Percentiles rank a stretch among this genome's conserved stretches.
phyloP scores from a whole-genome alignment of 2,797 vertebrate genomes.

The Darevskia mixta region DNA sequence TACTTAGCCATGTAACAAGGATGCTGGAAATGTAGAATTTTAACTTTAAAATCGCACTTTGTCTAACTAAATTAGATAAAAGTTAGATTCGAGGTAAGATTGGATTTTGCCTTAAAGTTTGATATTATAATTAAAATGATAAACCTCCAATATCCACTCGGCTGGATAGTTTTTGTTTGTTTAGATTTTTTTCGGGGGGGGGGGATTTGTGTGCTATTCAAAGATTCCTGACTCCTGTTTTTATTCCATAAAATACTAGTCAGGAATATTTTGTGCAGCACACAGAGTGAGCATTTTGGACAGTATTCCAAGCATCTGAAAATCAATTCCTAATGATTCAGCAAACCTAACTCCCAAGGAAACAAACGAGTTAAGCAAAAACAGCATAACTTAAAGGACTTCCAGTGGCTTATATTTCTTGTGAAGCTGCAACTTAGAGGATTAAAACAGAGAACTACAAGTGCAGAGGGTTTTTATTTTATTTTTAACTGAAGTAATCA shows the following conservation, averaged over 20 bases:
- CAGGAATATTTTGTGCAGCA: neutral
- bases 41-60: neutral
- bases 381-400: neutral
- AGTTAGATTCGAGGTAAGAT: too few relatives aligned
- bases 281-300: neutral
- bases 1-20: neutral
- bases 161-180: too few relatives aligned
- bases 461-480: neutral
- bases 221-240: too few relatives aligned
- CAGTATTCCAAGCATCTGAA: neutral
- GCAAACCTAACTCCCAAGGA: neutral
- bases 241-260: neutral
- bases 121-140: too few relatives aligned
- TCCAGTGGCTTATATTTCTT: neutral
- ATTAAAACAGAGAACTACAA: neutral
- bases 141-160: too few relatives aligned
- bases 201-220: too few relatives aligned
- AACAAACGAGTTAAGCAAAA: neutral
- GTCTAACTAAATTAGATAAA: too few relatives aligned
- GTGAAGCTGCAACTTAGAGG: neutral
- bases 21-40: neutral
- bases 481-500: neutral
- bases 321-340: slow-evolving; percentile 18
- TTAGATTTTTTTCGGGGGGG: too few relatives aligned
- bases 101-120: too few relatives aligned